A percentile compares a stretch with the other conserved stretches of the same genome.
Conservation (phyloP, 2,113 vertebrate genomes). For the Dissostichus mawsoni region DNA sequence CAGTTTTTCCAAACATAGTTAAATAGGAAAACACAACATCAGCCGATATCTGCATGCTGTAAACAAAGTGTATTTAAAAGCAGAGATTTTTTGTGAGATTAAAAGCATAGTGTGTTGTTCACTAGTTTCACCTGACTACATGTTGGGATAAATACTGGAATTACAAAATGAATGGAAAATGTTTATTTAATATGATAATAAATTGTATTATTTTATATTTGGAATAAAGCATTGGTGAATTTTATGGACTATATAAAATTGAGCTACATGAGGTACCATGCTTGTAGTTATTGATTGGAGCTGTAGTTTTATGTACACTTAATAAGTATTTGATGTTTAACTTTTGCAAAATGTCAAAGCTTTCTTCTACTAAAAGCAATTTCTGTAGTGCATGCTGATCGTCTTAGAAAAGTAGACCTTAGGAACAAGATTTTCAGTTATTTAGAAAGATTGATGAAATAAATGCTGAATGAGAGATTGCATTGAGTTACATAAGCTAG, state of each 20-base stretch:
- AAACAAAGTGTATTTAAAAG: not conserved
- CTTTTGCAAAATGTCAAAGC: not conserved
- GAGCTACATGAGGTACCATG: not conserved
- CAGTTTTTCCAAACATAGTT: not conserved
- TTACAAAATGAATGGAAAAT: not conserved
- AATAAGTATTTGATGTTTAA: not conserved
- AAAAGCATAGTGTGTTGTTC: not conserved
- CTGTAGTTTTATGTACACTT: not conserved
- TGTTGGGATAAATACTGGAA: not conserved
- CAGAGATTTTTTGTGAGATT: no score
- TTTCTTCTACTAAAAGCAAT: not conserved
- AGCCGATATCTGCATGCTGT: not conserved
- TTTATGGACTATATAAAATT: not conserved
- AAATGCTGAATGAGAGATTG: slow-evolving; percentile 5
- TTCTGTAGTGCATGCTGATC: not conserved
- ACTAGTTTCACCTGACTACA: not conserved
- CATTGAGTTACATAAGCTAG: not conserved
- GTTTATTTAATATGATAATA: not conserved
- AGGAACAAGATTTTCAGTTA: not conserved
- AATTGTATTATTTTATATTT: no score
- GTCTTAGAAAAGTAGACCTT: not conserved
- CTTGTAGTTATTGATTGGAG: not conserved
- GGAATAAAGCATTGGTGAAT: not conserved
- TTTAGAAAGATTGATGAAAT: not conserved
- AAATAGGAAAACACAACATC: not conserved